Evolutionary conservation across 2,888 invertebrate genomes (phyloP), one percentile per base, ranked within the genome.

Genomic region (Lepidocyrtoides sp.): DNA sequence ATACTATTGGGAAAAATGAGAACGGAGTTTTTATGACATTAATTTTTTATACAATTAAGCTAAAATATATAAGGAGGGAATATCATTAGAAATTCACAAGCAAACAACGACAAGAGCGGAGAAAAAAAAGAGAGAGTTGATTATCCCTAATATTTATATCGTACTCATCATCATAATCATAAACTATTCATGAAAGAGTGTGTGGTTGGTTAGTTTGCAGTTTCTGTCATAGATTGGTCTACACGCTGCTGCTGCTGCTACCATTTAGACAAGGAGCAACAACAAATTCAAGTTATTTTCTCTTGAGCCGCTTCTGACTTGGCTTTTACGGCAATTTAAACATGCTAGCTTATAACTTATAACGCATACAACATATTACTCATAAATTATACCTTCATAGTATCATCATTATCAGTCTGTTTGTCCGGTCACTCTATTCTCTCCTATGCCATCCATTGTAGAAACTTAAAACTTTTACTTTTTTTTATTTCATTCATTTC

Each of bases 231-330:
- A 32, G 5, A 29, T 26, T 83, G 7, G 12, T 48, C 48, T 48
- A 20, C 41, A 66, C n/a, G 3, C 26, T 8, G 10, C 23, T 60
- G 12, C 23, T 60, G 17, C 26, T 32, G 10, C 77, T 36, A 60
- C 60, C 44, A 51, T 36, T 20, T 23, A 23, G 29, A 57, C 12
- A 41, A 20, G 60, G 23, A 41, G 41, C 23, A 82, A 77, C 29
- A 51, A 77, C 82, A 89, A 89, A 89, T 83, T 89, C 82, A 83
- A 89, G 57, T 75, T 89, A 89, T 87, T 88, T 79, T 88, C 77
- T 77, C 77, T 85, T 66, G 63, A 69, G 84, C 84, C 84, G 69
- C 85, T 85, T 66, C 26, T 57, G 72, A 75, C 85, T 85, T 72
- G 75, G 87, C 51, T 79, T 87, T 63, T 60, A 75, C 72, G 72